Percentiles rank a stretch among this genome's conserved stretches.
phyloP scores from a whole-genome alignment of 2,888 invertebrate species.

The Serrognathus titanus region DNA sequence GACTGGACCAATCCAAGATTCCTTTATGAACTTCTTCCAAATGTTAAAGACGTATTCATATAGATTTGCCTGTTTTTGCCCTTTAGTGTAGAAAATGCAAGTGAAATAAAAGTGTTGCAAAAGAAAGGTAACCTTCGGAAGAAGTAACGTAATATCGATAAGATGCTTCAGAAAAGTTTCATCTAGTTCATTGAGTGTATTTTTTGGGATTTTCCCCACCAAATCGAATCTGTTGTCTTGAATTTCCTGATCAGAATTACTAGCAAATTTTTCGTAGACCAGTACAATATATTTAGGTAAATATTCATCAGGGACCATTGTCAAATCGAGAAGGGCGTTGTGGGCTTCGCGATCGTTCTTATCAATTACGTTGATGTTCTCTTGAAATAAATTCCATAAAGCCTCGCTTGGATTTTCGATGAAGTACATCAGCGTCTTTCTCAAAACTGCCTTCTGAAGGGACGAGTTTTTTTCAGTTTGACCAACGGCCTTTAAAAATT shows the following conservation, averaged over 20 bases:
- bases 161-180: not conserved
- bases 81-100: not conserved
- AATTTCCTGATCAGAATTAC: not conserved
- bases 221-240: not conserved
- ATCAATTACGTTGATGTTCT: not conserved
- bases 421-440: not conserved
- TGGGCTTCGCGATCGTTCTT: not conserved
- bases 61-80: not conserved
- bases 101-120: constrained; percentile 5
- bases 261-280: not conserved
- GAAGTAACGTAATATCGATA: not conserved
- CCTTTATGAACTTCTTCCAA: not conserved
- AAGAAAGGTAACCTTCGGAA: not conserved
- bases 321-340: not conserved
- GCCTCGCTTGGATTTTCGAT: constrained; percentile 13
- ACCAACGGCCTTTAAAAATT: not conserved
- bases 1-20: not conserved
- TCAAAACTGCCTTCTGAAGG: constrained; percentile 1
- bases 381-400: not conserved
- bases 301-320: not conserved
- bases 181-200: not conserved
- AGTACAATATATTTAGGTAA: not conserved
- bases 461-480: not conserved
- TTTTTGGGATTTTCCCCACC: not conserved
- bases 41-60: not conserved